phyloP scores from a whole-genome alignment of 2,113 vertebrate genomes.

The Orthochromis indermauri region DNA sequence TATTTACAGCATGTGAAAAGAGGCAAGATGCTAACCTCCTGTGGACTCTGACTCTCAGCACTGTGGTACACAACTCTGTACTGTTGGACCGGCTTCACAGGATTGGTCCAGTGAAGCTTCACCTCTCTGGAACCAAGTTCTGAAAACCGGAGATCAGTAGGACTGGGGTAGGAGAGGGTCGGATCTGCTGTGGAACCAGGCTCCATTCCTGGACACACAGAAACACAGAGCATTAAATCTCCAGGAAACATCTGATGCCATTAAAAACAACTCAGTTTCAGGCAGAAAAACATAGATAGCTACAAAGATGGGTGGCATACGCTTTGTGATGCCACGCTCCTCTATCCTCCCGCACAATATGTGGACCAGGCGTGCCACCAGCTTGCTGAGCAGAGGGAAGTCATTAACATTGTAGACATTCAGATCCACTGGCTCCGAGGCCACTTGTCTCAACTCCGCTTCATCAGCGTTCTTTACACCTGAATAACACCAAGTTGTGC shows the following conservation, averaged over 20 bases:
- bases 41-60: slow-evolving; percentile 73
- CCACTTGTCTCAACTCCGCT: slow-evolving; percentile 83
- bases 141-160: slow-evolving; percentile 77
- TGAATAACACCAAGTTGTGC: slow-evolving; percentile 23
- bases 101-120: slow-evolving; percentile 80
- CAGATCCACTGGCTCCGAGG: slow-evolving; percentile 81
- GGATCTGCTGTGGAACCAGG: slow-evolving; percentile 57
- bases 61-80: slow-evolving; percentile 83
- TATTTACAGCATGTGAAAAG: background rate
- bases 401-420: slow-evolving; percentile 85
- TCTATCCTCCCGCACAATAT: slow-evolving; percentile 83
- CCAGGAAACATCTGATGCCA: background rate
- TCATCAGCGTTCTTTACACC: slow-evolving; percentile 93
- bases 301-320: slow-evolving; percentile 20
- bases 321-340: slow-evolving; percentile 66
- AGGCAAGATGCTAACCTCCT: slow-evolving; percentile 74
- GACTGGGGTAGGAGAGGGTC: slow-evolving; percentile 63
- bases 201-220: slow-evolving; percentile 50
- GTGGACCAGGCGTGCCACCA: slow-evolving; percentile 77
- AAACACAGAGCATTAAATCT: background rate
- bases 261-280: background rate
- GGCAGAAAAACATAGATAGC: background rate
- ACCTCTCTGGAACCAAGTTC: slow-evolving; percentile 80
- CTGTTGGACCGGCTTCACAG: slow-evolving; percentile 63
- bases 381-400: slow-evolving; percentile 83